phyloP scores from a whole-genome alignment of 2,113 vertebrate species.

The Falcunculus frontatus region DNA sequence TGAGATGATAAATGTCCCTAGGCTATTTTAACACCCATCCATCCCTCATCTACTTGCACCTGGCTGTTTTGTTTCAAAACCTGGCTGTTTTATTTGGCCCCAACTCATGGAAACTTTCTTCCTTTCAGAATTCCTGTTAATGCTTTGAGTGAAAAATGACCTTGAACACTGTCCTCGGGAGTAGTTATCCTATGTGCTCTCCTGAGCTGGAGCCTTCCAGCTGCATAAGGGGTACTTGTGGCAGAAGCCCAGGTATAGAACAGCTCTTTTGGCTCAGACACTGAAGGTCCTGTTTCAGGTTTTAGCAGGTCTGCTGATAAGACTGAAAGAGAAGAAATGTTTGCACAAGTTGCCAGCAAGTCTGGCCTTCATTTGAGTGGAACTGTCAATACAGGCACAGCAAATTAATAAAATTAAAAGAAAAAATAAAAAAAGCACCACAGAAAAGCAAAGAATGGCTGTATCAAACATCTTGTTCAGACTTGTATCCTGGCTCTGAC shows the following conservation, averaged over 20 bases:
- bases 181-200: neutral
- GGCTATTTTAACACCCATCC: neutral
- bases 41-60: neutral
- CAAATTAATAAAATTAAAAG: neutral
- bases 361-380: neutral
- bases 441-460: neutral
- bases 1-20: neutral
- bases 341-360: neutral
- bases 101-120: neutral
- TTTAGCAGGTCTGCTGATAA: neutral
- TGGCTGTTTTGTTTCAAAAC: neutral
- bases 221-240: neutral
- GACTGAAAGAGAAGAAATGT: neutral
- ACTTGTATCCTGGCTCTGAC: neutral
- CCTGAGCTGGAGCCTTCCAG: neutral
- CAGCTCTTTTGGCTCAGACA: neutral
- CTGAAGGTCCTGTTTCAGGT: neutral
- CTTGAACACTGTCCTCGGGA: accelerated
- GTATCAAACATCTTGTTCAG: neutral
- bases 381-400: neutral
- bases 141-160: neutral
- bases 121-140: neutral
- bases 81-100: neutral
- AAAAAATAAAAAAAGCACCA: neutral
- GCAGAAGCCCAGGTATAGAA: neutral